Evolutionary conservation across 1,140 invertebrate species (phyloP).

Genomic region (Drosophila bipectinata): DNA sequence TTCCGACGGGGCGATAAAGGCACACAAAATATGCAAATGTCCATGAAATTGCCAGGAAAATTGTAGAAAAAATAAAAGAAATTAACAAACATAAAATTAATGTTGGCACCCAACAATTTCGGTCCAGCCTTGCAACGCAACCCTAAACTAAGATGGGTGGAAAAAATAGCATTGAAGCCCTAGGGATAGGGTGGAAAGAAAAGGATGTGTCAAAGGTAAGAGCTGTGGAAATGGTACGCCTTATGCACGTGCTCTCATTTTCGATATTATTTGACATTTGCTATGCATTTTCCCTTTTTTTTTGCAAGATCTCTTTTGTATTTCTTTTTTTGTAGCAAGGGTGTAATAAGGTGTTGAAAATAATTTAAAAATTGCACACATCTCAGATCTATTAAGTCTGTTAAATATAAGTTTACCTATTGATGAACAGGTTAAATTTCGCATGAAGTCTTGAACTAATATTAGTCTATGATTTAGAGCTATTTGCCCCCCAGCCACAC

Average conservation of each 20-base stretch:
- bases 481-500: conserved; percentile 14
- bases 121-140: conserved; percentile 31
- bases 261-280: conserved; percentile 41
- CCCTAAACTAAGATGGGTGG: conserved; percentile 7
- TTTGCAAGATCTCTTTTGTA: conserved; percentile 63
- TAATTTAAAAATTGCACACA: too few relatives aligned
- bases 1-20: conserved; percentile 14
- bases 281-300: conserved; percentile 45
- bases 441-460: too few relatives aligned
- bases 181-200: not conserved
- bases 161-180: not conserved
- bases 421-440: too few relatives aligned
- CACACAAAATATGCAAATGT: conserved; percentile 72
- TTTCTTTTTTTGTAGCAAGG: not conserved
- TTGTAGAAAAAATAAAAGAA: conserved; percentile 75
- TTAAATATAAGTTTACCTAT: too few relatives aligned
- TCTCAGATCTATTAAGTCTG: too few relatives aligned
- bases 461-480: too few relatives aligned
- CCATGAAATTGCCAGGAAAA: conserved; percentile 71
- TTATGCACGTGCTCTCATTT: conserved; percentile 75
- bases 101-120: conserved; percentile 79
- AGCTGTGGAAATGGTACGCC: conserved; percentile 24
- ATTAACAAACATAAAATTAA: conserved; percentile 83
- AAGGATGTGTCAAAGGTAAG: conserved; percentile 16
- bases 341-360: too few relatives aligned